Evolutionary conservation across 92 coral and sea anemone genomes (phyloP), one percentile per base, ranked within the genome.

Genomic region (Actinernus sp.): DNA sequence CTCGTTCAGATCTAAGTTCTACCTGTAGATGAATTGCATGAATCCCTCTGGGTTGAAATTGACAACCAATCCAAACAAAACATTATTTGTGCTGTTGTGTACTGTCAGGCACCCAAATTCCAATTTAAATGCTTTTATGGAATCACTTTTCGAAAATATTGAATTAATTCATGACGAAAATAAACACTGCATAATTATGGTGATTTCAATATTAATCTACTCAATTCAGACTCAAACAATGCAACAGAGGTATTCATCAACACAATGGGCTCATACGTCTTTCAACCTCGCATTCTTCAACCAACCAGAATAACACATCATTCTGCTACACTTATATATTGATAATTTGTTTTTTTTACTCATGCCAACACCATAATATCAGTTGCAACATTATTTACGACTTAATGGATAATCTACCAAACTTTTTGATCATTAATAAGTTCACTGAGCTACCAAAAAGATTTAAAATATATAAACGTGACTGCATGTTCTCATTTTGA

Each of bases 241-340:
- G 9, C 43, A 8, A 37, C 43, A 8, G 43, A 37, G 43, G 43
- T 8, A 37, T 37, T 37, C 43, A 37, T 37, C 8, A 37, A 37
- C n/a, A 8, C 43, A 8, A 8, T 37, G 43, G 43, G 8, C 8
- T 37, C 43, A 37, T 37, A 37, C n/a, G 9, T 37, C 8, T 37
- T 37, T n/a, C 43, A 37, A n/a, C 43, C 43, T n/a, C 43, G n/a
- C n/a, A 37, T 37, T 37, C 43, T 37, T n/a, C 43, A 37, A 37
- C 43, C 43, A 37, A 37, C 43, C n/a, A 37, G 43, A 37, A 37
- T 37, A 8, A 37, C 43, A 37, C 43, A 37, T 37, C 43, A 37
- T 37, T 37, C 43, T 8, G 43, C 43, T 8, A 37, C 43, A 8
- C 43, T 37, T n/a, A 37, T n/a, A 37, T 8, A 37, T 37, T 37